These are phyloP conservation scores for Falcunculus frontatus DNA, from an alignment of 2,113 vertebrate species.

Conservation along the genomic window DNA sequence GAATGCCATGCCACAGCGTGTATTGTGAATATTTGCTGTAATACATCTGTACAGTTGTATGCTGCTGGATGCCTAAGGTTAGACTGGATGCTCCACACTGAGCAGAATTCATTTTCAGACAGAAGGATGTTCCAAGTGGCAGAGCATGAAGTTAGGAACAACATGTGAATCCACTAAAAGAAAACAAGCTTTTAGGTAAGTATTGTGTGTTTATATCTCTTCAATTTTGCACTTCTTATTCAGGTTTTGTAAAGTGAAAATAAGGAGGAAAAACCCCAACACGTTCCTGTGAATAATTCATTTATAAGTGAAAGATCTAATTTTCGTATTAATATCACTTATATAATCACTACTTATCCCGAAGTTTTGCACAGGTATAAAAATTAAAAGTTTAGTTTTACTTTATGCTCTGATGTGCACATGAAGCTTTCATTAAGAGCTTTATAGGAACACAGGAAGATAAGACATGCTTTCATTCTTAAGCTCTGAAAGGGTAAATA, in stretches of 20 bases:
- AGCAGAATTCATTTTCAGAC: not conserved
- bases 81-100: not conserved
- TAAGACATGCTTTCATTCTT: not conserved
- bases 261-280: not conserved
- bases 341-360: not conserved
- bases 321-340: not conserved
- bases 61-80: constrained; percentile 9
- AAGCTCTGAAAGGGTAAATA: not conserved
- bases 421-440: not conserved
- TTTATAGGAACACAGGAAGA: not conserved
- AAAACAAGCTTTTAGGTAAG: not conserved
- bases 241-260: not conserved
- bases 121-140: not conserved
- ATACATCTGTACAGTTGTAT: constrained; percentile 28
- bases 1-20: not conserved
- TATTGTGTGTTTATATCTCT: not conserved
- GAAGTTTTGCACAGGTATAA: not conserved
- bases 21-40: constrained; percentile 8
- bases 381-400: not conserved
- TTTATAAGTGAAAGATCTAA: not conserved
- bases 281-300: not conserved
- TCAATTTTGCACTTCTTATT: not conserved
- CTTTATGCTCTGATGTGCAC: accelerated
- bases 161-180: not conserved
- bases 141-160: not conserved